Evolutionary conservation across 2,888 invertebrate genomes (phyloP), one percentile per base, ranked within the genome.

Genomic region (Iphiclides podalirius): DNA sequence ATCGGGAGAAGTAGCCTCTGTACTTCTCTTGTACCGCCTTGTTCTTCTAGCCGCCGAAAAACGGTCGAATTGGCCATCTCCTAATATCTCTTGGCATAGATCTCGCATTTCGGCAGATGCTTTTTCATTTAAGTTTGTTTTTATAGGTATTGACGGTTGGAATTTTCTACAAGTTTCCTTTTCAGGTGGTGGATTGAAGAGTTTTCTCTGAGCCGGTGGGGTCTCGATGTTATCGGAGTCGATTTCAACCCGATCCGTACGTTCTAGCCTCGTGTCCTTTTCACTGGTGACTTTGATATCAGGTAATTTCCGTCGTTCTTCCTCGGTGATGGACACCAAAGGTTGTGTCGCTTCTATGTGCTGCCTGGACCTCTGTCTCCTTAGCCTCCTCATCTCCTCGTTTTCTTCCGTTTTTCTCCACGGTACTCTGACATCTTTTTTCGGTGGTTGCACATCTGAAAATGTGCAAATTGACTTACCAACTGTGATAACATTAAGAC

Each of bases 161-260:
- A 90, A 87, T 56, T 91, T 86, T 42, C 90, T 79, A 65, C 92
- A 92, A 0, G 91, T 91, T 60, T 89, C 91, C 57, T 90, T 90
- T 35, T 92, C 92, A 26, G 91, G 90, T 1, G 92, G 91, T 1
- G 92, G 91, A 49, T 90, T 91, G 66, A 93, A 93, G 17, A 91
- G 79, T 60, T 94, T 92, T 47, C 96, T 90, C 12, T 93, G 93
- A 0, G 93, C 94, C 3, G 96, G 96, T 13, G 96, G 96, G 1
- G 96, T 96, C 86, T 96, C 96, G 23, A 96, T 94, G 63, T 96
- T 96, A 63, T 96, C 96, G 1, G 96, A 95, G 74, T 96, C 96
- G 33, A 96, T 95, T 69, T 96, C 96, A 8, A 93, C 92, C 70
- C 93, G 93, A 62, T 94, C 94, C 12, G 90, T 63, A 37, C 72